Evolutionary conservation across 1,140 invertebrate genomes (phyloP).

Genomic region (Microvelia longipes): DNA sequence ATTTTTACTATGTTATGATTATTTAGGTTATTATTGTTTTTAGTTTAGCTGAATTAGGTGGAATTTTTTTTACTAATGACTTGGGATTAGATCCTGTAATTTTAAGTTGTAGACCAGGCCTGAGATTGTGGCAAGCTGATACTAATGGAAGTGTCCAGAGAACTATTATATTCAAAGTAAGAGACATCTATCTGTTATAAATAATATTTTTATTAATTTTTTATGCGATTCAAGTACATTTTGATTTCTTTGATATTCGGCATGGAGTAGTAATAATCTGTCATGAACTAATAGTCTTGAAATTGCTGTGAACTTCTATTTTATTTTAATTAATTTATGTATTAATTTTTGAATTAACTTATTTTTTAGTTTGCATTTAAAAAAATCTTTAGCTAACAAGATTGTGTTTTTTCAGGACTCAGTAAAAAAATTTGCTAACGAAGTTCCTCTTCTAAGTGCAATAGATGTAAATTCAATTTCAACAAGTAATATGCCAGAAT

Average conservation of each 20-base stretch:
- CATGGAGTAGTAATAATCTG: too few relatives aligned
- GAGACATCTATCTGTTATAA: constrained; percentile 9
- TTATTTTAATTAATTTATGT: too few relatives aligned
- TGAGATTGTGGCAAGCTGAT: constrained; percentile 67
- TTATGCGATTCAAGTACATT: too few relatives aligned
- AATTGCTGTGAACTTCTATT: too few relatives aligned
- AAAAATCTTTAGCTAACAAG: too few relatives aligned
- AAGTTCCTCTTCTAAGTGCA: constrained; percentile 10
- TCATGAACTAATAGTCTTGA: too few relatives aligned
- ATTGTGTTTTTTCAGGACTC: constrained; percentile 19
- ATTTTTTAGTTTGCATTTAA: too few relatives aligned
- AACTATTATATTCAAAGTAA: constrained; percentile 67
- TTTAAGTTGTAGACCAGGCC: constrained; percentile 59
- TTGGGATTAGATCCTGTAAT: constrained; percentile 34
- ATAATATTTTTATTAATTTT: too few relatives aligned
- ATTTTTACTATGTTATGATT: too few relatives aligned
- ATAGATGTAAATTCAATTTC: not conserved
- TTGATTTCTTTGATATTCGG: too few relatives aligned
- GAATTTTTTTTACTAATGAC: constrained; percentile 39
- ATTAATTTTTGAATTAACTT: too few relatives aligned
- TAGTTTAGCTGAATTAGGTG: constrained; percentile 48
- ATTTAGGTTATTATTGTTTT: too few relatives aligned
- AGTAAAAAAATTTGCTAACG: constrained; percentile 10
- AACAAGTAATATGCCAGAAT: constrained; percentile 7
- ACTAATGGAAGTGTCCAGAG: constrained; percentile 57